A percentile compares a stretch with the other conserved stretches of the same genome.
Conservation (phyloP, 2,797 vertebrate genomes). For the Sebastes miniatus region DNA sequence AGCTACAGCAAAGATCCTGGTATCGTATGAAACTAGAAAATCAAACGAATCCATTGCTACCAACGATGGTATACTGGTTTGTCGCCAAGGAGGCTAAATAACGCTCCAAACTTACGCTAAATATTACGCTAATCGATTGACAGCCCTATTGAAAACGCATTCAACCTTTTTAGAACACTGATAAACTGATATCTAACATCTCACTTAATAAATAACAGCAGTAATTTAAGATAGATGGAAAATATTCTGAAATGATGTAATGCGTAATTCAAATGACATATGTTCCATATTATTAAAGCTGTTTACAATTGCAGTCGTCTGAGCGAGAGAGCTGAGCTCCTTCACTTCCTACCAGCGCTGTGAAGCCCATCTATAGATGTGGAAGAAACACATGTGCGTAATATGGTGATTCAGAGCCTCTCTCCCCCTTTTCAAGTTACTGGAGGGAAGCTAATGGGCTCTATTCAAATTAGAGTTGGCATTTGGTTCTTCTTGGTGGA, state of each 20-base stretch:
- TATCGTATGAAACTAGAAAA: too few relatives aligned
- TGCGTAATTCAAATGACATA: neutral
- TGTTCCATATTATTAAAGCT: neutral
- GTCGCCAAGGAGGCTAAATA: accelerated
- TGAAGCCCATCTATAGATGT: constrained; percentile 1
- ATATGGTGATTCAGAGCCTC: constrained; percentile 37
- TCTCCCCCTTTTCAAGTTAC: constrained; percentile 42
- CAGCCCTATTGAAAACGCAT: too few relatives aligned
- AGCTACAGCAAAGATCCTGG: neutral
- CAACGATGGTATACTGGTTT: accelerated
- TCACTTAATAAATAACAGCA: neutral
- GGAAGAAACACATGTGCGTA: constrained; percentile 35
- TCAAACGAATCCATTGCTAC: too few relatives aligned
- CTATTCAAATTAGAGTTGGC: constrained; percentile 72
- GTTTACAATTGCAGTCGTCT: neutral
- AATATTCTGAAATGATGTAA: neutral
- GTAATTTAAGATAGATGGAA: neutral
- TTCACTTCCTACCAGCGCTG: neutral
- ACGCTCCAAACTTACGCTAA: accelerated
- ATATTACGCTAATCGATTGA: too few relatives aligned
- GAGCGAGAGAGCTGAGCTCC: neutral
- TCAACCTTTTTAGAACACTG: neutral
- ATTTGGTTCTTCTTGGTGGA: constrained; percentile 60
- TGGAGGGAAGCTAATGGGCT: constrained; percentile 66
- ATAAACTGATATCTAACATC: neutral